Conservation (phyloP, 1,140 invertebrate species). For the Tetramorium simillimum region DNA sequence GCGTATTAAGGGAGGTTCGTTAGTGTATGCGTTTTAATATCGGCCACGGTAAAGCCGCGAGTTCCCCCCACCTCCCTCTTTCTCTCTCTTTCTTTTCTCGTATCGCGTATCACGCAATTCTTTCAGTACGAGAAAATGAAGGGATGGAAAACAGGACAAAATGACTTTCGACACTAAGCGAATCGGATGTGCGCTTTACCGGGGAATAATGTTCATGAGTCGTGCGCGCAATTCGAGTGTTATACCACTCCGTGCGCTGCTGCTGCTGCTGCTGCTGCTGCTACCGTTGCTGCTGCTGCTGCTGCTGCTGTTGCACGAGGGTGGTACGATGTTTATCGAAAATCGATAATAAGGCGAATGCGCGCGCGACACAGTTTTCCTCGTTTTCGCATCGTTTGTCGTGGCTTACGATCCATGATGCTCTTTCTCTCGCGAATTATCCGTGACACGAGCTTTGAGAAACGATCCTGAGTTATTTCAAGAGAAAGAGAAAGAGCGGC, state of each 20-base stretch:
- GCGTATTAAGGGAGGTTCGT: conserved; percentile 71
- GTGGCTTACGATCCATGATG: conserved; percentile 47
- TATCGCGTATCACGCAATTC: conserved; percentile 6
- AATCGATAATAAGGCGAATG: conserved; percentile 55
- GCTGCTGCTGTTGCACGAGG: neutral
- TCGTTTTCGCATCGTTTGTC: conserved; percentile 51
- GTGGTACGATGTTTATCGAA: conserved; percentile 55
- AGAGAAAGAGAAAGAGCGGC: conserved; percentile 4
- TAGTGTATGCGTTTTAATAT: conserved; percentile 75
- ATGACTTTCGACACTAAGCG: conserved; percentile 46
- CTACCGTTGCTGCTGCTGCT: neutral
- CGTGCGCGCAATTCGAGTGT: conserved; percentile 20
- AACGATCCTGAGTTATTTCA: conserved; percentile 23
- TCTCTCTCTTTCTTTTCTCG: neutral
- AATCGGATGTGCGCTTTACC: conserved; percentile 54
- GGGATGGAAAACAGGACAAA: conserved; percentile 19
- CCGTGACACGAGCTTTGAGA: conserved; percentile 29
- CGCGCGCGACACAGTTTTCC: conserved; percentile 48
- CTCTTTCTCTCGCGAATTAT: conserved; percentile 37
- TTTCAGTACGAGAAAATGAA: conserved; percentile 18
- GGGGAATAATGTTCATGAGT: conserved; percentile 39
- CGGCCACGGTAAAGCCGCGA: conserved; percentile 64
- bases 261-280: neutral
- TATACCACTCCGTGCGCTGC: neutral
- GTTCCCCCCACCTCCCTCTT: neutral